Conservation (phyloP, 2,888 invertebrate genomes). For the Pemphredon lugubris region DNA sequence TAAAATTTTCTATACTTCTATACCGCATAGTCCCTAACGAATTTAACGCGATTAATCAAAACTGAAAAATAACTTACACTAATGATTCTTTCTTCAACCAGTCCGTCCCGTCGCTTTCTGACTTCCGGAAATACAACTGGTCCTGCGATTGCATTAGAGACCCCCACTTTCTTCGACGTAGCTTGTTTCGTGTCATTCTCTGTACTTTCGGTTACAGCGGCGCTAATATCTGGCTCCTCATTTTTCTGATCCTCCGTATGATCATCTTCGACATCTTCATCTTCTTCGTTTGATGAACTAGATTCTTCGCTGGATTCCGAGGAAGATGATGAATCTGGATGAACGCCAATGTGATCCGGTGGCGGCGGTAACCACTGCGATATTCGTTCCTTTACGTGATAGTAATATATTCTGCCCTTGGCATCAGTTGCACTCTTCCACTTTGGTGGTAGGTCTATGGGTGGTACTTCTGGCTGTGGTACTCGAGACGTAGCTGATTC, state of each 20-base stretch:
- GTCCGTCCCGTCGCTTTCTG: conserved; percentile 82
- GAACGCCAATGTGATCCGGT: conserved; percentile 78
- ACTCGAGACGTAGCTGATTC: conserved; percentile 46
- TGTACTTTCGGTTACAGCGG: conserved; percentile 34
- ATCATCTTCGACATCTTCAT: conserved; percentile 81
- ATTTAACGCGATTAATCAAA: no score
- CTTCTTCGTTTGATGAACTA: conserved; percentile 79
- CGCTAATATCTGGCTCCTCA: conserved; percentile 69
- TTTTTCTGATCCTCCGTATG: conserved; percentile 60
- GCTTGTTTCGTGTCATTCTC: conserved; percentile 59
- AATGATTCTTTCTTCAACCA: conserved; percentile 86
- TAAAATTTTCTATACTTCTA: neutral
- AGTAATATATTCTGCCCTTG: conserved; percentile 94
- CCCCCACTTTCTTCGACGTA: conserved; percentile 65
- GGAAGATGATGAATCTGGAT: conserved; percentile 77
- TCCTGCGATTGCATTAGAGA: conserved; percentile 25
- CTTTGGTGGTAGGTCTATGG: conserved; percentile 87
- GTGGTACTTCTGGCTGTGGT: conserved; percentile 70
- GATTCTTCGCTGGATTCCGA: conserved; percentile 82
- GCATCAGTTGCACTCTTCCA: conserved; percentile 94
- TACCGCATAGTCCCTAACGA: no score
- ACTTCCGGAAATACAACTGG: conserved; percentile 39
- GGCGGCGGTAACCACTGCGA: conserved; percentile 90
- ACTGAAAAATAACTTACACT: conserved; percentile 83
- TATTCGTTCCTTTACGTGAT: conserved; percentile 89